Evolutionary conservation across 2,888 invertebrate species (phyloP), one percentile per base, ranked within the genome.

Genomic region (Alentia gelatinosa): DNA sequence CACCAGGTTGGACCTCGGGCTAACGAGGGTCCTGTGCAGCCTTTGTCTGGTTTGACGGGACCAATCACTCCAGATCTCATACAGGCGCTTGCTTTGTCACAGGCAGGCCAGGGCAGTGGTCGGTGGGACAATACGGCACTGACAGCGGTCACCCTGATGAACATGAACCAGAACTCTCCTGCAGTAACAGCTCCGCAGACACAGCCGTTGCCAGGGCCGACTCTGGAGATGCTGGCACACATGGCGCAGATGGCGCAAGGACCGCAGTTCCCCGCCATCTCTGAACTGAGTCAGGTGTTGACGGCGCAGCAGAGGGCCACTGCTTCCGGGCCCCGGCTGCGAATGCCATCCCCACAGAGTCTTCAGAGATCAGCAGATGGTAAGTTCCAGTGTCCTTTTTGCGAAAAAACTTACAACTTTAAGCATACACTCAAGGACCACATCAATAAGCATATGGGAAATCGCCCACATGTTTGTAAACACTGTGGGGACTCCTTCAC

Each of bases 351-450:
- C 7, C 40, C 84, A 23, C 1, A 42, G 23, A 90, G 91, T 1
- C 40, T 93, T n/a, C 47, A 83, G 30, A 89, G 92, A 33, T 42
- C 92, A 5, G 42, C 89, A 9, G 86, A 91, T 33, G 93, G 92
- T 26, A 92, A 92, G 91, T 93, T 93, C 68, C 91, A 91, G 50
- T 93, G 93, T 79, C 93, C 92, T 0, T 92, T 92, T 89, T 93
- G 93, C 63, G 91, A 90, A 42, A 93, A 93, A 68, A 88, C 92
- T 0, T 93, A 93, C 90, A 91, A 90, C 89, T 93, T 93, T 84
- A 93, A 93, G 74, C 93, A 93, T 68, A 93, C 93, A 7, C 91
- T 93, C 37, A 93, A 93, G 63, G 93, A 93, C 37, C 93, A 93
- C 86, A 90, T 93, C 74, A 93, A 93, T 90, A 93, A 91, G 79